Conservation (phyloP, 2,797 vertebrate genomes). For the Paramormyrops hopkinsi region DNA sequence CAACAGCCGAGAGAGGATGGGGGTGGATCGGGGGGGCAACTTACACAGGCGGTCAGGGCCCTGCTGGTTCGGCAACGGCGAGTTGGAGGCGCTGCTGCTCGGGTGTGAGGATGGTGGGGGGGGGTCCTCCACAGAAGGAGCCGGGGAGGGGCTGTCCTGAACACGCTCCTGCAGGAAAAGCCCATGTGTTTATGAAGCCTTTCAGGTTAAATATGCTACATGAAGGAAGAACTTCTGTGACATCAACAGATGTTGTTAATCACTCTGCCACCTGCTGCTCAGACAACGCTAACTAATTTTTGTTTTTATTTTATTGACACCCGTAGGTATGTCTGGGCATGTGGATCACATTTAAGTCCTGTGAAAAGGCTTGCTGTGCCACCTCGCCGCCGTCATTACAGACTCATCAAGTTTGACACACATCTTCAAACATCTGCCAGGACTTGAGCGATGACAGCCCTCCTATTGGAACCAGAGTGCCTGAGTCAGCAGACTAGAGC, state of each 20-base stretch:
- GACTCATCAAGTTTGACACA: not conserved
- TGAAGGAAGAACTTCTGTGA: not conserved
- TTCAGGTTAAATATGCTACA: not conserved
- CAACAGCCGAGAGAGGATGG: too few relatives aligned
- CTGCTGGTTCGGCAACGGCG: slow-evolving; percentile 45
- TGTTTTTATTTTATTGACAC: not conserved
- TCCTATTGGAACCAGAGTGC: not conserved
- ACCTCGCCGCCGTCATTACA: not conserved
- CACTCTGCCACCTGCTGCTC: not conserved
- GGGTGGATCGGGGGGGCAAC: not conserved
- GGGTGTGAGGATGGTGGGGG: slow-evolving; percentile 77
- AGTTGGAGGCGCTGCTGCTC: slow-evolving; percentile 84
- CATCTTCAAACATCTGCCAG: not conserved
- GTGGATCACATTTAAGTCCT: not conserved
- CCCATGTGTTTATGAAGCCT: not conserved
- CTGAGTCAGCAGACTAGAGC: not conserved
- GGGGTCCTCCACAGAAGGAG: slow-evolving; percentile 74
- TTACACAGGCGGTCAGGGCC: slow-evolving; percentile 27
- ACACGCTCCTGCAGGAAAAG: slow-evolving; percentile 70
- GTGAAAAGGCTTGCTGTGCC: not conserved
- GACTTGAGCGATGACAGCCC: too few relatives aligned
- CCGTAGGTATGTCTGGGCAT: not conserved
- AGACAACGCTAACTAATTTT: not conserved
- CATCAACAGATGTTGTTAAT: not conserved
- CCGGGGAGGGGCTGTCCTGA: slow-evolving; percentile 79